Percentiles rank a stretch among this genome's conserved stretches.
Conservation (phyloP, 2,113 vertebrate species). For the mouse (Mus musculus) region DNA sequence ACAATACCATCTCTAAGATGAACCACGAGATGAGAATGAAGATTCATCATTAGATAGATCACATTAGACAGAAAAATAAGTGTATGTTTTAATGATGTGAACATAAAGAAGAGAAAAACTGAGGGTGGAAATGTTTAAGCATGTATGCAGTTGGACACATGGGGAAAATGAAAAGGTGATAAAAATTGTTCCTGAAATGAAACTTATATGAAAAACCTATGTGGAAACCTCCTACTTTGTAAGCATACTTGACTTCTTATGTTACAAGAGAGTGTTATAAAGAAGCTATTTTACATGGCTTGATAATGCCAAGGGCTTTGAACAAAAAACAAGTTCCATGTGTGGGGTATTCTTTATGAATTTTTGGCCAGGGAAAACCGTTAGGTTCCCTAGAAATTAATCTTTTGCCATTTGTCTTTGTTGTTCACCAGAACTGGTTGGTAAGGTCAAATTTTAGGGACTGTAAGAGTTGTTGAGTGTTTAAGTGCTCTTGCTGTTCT, state of each 20-base stretch:
- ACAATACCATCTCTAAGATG: not conserved
- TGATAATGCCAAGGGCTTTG: not conserved
- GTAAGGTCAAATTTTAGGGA: not conserved
- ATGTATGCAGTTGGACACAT: too few species aligned
- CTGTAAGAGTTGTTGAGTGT: not conserved
- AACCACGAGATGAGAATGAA: not conserved
- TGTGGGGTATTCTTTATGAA: not conserved
- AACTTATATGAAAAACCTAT: not conserved
- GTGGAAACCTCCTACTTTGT: not conserved
- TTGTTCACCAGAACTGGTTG: not conserved
- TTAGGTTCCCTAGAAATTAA: not conserved
- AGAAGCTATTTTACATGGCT: not conserved
- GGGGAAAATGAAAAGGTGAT: not conserved
- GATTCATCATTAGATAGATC: not conserved
- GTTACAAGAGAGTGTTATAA: not conserved
- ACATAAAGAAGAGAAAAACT: not conserved
- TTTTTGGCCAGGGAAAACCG: not conserved
- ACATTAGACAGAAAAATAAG: not conserved
- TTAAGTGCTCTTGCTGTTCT: not conserved
- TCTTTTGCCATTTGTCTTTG: not conserved
- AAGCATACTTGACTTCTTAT: not conserved
- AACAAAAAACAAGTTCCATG: not conserved
- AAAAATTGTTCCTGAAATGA: not conserved
- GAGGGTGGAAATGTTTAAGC: not conserved
- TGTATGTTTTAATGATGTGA: not conserved